Percentiles rank a stretch among this genome's conserved stretches.
These are phyloP conservation scores for Tethya wilhelma DNA, from an alignment of 37 sponge, comb jelly and placozoan genomes.

Conservation along the genomic window DNA sequence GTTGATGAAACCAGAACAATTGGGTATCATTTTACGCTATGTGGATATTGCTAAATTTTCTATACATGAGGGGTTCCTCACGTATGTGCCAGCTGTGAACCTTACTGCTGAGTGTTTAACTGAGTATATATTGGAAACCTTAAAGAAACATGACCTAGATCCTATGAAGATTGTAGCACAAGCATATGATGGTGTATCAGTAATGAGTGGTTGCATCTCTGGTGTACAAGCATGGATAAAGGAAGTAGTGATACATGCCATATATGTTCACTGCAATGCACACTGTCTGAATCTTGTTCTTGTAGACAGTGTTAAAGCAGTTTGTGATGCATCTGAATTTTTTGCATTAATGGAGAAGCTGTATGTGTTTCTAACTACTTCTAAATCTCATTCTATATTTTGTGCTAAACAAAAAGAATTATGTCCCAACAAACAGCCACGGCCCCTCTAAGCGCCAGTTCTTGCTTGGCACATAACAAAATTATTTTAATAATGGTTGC, in stretches of 20 bases:
- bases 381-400: too few species aligned
- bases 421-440: too few species aligned
- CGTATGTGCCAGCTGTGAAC: not conserved
- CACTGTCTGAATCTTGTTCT: not conserved
- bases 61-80: slow-evolving; percentile 27
- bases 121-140: not conserved
- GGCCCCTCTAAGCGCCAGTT: too few species aligned
- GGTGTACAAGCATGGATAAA: not conserved
- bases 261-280: not conserved
- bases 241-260: not conserved
- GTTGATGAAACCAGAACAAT: slow-evolving; percentile 30
- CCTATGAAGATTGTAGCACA: slow-evolving; percentile 5
- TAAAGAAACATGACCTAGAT: not conserved
- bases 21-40: slow-evolving; percentile 22
- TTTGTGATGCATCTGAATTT: too few species aligned
- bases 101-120: slow-evolving; percentile 9
- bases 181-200: slow-evolving; percentile 32
- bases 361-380: too few species aligned
- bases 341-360: too few species aligned
- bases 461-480: too few species aligned
- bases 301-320: too few species aligned
- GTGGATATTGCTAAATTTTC: not conserved
- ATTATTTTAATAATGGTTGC: too few species aligned
- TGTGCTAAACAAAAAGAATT: too few species aligned
- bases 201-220: not conserved